Conservation (phyloP, 2,797 vertebrate species). For the Lates japonicus region DNA sequence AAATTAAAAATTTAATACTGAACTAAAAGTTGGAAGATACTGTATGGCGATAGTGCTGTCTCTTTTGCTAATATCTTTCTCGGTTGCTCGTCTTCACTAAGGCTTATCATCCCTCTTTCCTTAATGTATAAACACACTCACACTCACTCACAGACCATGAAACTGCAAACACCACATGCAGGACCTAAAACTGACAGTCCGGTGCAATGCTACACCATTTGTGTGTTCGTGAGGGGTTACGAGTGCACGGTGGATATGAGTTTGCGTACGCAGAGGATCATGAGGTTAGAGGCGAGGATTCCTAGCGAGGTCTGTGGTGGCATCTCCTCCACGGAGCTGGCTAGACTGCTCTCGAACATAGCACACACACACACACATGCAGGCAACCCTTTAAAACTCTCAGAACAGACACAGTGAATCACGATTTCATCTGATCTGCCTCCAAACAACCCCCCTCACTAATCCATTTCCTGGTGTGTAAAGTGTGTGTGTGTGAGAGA, state of each 20-base stretch:
- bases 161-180: too few species aligned
- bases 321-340: slow-evolving; percentile 32
- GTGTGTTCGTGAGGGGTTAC: not conserved
- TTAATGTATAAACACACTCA: slow-evolving; percentile 3
- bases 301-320: slow-evolving; percentile 57
- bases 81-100: slow-evolving; percentile 28
- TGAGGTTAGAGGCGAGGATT: slow-evolving; percentile 42
- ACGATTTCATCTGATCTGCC: slow-evolving; percentile 57
- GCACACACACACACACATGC: slow-evolving; percentile 24
- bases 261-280: slow-evolving; percentile 24
- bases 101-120: slow-evolving; percentile 60
- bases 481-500: not conserved
- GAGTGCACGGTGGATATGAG: not conserved
- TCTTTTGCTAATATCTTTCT: slow-evolving; percentile 32
- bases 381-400: slow-evolving; percentile 39
- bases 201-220: too few species aligned
- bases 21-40: slow-evolving; percentile 7
- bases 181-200: too few species aligned
- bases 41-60: too few species aligned
- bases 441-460: slow-evolving; percentile 62
- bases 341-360: slow-evolving; percentile 67
- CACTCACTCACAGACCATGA: not conserved
- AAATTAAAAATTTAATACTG: slow-evolving; percentile 13
- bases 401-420: slow-evolving; percentile 56
- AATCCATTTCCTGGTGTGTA: slow-evolving; percentile 57